A percentile compares a stretch with the other conserved stretches of the same genome.
phyloP scores from a whole-genome alignment of 92 coral and sea anemone genomes.

The Porites divaricata region DNA sequence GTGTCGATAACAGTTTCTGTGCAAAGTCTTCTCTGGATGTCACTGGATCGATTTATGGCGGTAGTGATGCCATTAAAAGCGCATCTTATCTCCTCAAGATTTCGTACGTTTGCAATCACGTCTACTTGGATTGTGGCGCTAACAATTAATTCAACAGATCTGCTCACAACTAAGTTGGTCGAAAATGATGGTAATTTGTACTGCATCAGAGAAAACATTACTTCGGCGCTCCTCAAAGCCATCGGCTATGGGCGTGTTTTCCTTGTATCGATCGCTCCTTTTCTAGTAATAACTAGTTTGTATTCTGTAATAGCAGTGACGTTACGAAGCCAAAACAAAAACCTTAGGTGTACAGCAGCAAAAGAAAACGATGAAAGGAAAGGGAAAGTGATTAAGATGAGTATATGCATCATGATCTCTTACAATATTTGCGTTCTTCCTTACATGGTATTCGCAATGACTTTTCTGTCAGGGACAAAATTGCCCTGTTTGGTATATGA shows the following conservation, averaged over 20 bases:
- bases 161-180: background rate
- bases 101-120: background rate
- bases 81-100: background rate
- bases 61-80: background rate
- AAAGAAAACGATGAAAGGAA: background rate
- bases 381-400: background rate
- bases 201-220: background rate
- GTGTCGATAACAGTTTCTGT: background rate
- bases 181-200: background rate
- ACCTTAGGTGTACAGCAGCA: background rate
- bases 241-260: too few species aligned
- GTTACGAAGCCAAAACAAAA: background rate
- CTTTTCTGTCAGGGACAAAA: too few species aligned
- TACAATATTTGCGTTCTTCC: background rate
- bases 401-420: background rate
- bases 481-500: too few species aligned
- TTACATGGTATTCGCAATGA: background rate
- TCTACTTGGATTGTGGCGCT: background rate
- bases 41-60: background rate
- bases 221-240: too few species aligned
- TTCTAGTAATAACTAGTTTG: background rate
- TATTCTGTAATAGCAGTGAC: conserved; percentile 9
- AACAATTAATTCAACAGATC: too few species aligned
- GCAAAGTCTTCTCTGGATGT: background rate
- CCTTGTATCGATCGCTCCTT: background rate